phyloP scores from a whole-genome alignment of 1,140 invertebrate species.

The Drosophila mauritiana region DNA sequence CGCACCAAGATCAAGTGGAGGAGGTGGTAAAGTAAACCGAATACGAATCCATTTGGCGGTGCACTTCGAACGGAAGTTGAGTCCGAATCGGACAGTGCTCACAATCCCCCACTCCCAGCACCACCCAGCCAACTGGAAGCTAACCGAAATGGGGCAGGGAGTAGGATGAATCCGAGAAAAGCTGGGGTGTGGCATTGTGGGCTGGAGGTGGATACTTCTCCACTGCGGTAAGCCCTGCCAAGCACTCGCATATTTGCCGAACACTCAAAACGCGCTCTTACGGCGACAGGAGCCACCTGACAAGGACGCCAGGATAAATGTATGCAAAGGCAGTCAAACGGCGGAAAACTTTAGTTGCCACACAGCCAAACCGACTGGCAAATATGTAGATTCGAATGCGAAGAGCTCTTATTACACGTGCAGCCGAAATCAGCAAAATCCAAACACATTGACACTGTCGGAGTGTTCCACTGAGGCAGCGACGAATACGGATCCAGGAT shows the following conservation, averaged over 20 bases:
- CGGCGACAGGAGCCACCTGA: conserved; percentile 19
- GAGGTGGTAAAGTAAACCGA: conserved; percentile 13
- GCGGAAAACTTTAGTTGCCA: conserved; percentile 31
- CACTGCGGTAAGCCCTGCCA: conserved; percentile 46
- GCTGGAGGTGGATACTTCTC: not conserved
- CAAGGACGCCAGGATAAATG: conserved; percentile 37
- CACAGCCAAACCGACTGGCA: not conserved
- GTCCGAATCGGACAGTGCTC: conserved; percentile 26
- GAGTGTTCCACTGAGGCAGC: conserved; percentile 50
- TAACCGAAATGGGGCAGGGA: not conserved
- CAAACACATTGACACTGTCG: conserved; percentile 68
- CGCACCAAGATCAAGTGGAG: conserved; percentile 19
- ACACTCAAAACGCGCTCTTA: conserved; percentile 59
- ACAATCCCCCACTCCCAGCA: conserved; percentile 4
- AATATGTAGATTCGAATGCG: not conserved
- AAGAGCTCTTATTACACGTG: conserved; percentile 32
- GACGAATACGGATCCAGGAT: conserved; percentile 2
- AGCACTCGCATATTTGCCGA: conserved; percentile 62
- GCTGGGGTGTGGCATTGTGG: conserved; percentile 7
- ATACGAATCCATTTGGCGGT: conserved; percentile 41
- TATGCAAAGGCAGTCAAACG: conserved; percentile 67
- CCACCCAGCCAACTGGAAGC: conserved; percentile 9
- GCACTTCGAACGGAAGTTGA: conserved; percentile 29
- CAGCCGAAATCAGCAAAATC: conserved; percentile 62
- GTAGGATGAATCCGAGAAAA: conserved; percentile 30